Evolutionary conservation across 2,113 vertebrate genomes (phyloP), one percentile per base, ranked within the genome.

Genomic region (Stictonetta naevosa): DNA sequence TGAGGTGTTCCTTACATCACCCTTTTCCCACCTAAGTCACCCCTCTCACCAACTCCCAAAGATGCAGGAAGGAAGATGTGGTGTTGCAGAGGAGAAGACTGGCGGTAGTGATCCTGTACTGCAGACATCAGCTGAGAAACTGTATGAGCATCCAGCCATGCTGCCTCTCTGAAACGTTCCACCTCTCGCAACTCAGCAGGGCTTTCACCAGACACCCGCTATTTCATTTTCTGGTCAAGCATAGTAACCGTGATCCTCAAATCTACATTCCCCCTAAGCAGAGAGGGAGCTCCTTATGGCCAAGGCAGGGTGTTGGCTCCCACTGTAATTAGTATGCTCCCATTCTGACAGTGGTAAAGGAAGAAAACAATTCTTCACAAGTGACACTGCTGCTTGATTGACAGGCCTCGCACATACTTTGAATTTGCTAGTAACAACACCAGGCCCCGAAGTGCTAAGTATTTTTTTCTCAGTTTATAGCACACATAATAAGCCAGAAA

Each of bases 401-500:
- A 48, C 74, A 78, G 31, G n/a, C 50, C 21, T 82, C 6, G 6
- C 52, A n/a, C 19, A 1, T 88, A 73, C 63, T 94, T 82, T 89
- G 36, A 76, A 38, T 93, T 92, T 2, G 0, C 66, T 80, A 33
- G n/a, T 89, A 80, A 55, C 3, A 66, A 17, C 58, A 82, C n/a
- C 33, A 66, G 66, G 25, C 71, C 52, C 73, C 62, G 66, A 93
- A 82, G 53, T 46, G 69, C 29, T 46, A 71, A 64, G 33, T 88
- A 36, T n/a, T 92, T 93, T 85, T 84, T 88, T 84, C 52, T 62
- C 88, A 50, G 75, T 88, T 94, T 94, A 28, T 73, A 85, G 62
- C 83, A 69, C 34, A 46, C n/a, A 33, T 66, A 79, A 17, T 88
- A 76, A 79, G n/a, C 23, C 38, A 92, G 69, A 79, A 92, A 92